These are phyloP conservation scores for Sesia apiformis DNA, from an alignment of 2,888 invertebrate species.

Conservation along the genomic window DNA sequence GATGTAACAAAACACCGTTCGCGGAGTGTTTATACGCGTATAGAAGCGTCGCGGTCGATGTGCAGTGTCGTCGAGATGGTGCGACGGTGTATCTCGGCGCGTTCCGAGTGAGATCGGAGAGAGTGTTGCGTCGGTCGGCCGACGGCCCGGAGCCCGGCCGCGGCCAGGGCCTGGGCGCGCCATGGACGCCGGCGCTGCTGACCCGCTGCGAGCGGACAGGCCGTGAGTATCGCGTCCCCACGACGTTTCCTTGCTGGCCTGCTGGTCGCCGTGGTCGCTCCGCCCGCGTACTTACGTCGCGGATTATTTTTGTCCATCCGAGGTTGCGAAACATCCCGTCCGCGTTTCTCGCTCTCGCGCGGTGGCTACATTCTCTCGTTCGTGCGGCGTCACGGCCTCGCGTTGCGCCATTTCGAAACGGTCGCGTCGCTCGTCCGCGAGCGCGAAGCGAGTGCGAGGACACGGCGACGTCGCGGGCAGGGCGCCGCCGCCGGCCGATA, in stretches of 20 bases:
- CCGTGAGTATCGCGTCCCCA: conserved; percentile 58
- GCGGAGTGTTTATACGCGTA: conserved; percentile 72
- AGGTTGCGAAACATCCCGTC: conserved; percentile 52
- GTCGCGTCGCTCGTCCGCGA: conserved; percentile 47
- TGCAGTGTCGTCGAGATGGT: conserved; percentile 71
- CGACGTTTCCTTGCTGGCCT: conserved; percentile 6
- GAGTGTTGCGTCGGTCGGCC: conserved; percentile 69
- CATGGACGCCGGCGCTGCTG: conserved; percentile 68
- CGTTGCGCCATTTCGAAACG: conserved; percentile 69
- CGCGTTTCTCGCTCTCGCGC: conserved; percentile 51
- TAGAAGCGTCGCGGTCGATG: conserved; percentile 63
- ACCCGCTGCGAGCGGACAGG: conserved; percentile 69
- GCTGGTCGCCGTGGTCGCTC: conserved; percentile 27
- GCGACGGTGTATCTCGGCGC: conserved; percentile 66
- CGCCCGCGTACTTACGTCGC: conserved; percentile 43
- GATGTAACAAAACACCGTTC: conserved; percentile 74
- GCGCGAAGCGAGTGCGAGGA: conserved; percentile 32
- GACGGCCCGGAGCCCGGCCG: conserved; percentile 59
- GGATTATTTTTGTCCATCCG: conserved; percentile 62
- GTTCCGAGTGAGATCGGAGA: conserved; percentile 68
- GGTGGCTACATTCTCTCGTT: conserved; percentile 66
- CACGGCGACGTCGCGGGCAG: conserved; percentile 36
- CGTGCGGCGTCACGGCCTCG: conserved; percentile 67
- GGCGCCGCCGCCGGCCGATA: conserved; percentile 39
- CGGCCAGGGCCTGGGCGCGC: conserved; percentile 70